Evolutionary conservation across 2,888 invertebrate genomes (phyloP), one percentile per base, ranked within the genome.

Genomic region (Mythimna vitellina): DNA sequence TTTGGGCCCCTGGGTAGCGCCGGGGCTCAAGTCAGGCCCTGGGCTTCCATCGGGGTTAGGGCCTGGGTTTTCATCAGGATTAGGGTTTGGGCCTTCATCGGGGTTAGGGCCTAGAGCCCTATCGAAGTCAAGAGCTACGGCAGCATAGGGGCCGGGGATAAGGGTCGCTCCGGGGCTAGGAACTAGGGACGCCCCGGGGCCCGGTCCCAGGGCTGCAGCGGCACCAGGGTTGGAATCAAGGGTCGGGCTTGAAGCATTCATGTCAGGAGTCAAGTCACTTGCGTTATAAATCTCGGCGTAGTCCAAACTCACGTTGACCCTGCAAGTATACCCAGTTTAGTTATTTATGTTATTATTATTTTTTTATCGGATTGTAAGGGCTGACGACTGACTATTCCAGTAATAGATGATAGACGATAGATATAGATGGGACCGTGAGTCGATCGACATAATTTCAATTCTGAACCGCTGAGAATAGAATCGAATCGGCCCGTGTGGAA

Each of bases 301-400:
- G 58, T 80, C 79, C 68, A 76, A 22, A 53, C 79, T 81, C 12
- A 80, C 58, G 77, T 80, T 80, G 38, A 76, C 57, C 63, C 79
- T 80, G 65, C 20, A 71, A 17, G 14, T 56, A 14, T 49, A 35
- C 20, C 4, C 32, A 42, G 38, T 42, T 51, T 29, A 14, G 20
- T 7, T 25, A 70, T 17, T 32, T n/a, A 32, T 32, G 51, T 29
- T 4, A 53, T 54, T 54, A 42, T 54, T 25, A 14, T 25, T 46
- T 46, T 12, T 46, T 46, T 17, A 46, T 46, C 17, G 7, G 46
- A 1, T 20, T 17, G 46, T 46, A 46, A 17, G 4, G 46, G 46
- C 46, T 14, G 5, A 46, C 14, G 17, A 46, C 14, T 17, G 7
- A 7, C n/a, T n/a, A n/a, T n/a, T n/a, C n/a, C n/a, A n/a, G n/a